These are phyloP conservation scores for Gila orcuttii DNA, from an alignment of 2,113 vertebrate species.

Conservation along the genomic window DNA sequence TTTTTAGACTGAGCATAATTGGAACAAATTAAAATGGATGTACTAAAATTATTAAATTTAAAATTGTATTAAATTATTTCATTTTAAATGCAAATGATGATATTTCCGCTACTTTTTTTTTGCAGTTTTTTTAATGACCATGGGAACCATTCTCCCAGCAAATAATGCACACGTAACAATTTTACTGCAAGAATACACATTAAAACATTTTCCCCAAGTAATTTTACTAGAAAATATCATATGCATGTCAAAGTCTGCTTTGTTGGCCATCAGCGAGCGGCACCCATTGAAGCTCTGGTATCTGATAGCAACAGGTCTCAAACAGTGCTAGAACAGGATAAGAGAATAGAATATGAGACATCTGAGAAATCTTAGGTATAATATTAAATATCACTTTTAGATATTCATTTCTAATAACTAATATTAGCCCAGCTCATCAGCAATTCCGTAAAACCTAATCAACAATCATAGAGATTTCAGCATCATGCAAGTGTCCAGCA, in stretches of 20 bases:
- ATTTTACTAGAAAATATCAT: background rate
- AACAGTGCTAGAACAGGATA: background rate
- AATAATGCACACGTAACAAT: background rate
- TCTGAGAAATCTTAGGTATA: background rate
- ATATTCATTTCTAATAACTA: too few relatives aligned
- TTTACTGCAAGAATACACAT: background rate
- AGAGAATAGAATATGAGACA: background rate
- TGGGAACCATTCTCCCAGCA: background rate
- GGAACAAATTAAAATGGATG: background rate
- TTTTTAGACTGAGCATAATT: background rate
- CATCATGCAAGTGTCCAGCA: conserved; percentile 8
- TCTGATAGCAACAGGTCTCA: background rate
- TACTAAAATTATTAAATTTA: too few relatives aligned
- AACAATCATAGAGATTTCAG: background rate
- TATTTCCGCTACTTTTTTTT: background rate
- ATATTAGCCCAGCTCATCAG: background rate
- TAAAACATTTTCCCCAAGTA: background rate
- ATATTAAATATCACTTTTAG: too few relatives aligned
- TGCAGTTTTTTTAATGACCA: background rate
- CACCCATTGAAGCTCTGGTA: background rate
- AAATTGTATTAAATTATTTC: background rate
- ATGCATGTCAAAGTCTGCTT: background rate
- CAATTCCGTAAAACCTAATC: background rate
- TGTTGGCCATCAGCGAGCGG: background rate
- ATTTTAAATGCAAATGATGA: background rate